Percentiles rank a stretch among this genome's conserved stretches.
Conservation (phyloP, 1,140 invertebrate genomes). For the Xylocopa sonorina region DNA sequence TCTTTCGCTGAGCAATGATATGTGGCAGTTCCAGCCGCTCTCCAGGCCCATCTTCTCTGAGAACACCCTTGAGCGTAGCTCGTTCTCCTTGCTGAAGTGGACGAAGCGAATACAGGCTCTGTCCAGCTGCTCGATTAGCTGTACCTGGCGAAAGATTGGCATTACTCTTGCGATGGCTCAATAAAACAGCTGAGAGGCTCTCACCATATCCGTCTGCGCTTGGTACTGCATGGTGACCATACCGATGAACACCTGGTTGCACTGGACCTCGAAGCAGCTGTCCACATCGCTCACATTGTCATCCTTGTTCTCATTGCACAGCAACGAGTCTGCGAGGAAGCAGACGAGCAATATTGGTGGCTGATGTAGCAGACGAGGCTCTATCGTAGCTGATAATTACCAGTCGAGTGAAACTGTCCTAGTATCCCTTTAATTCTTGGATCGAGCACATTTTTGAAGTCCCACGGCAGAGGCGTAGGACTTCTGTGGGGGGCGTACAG, state of each 20-base stretch:
- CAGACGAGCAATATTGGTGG: too few relatives aligned
- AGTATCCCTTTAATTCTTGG: slow-evolving; percentile 80
- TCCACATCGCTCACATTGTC: slow-evolving; percentile 90
- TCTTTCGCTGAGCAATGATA: slow-evolving; percentile 92
- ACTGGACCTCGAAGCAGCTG: slow-evolving; percentile 93
- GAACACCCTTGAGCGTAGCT: slow-evolving; percentile 96
- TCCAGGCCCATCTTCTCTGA: slow-evolving; percentile 99
- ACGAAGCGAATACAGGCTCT: slow-evolving; percentile 98
- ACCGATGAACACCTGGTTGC: slow-evolving; percentile 98
- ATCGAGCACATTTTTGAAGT: slow-evolving; percentile 83
- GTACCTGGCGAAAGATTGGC: slow-evolving; percentile 84
- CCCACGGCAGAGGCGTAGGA: slow-evolving; percentile 84
- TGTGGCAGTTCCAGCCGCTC: slow-evolving; percentile 99
- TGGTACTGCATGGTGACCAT: slow-evolving; percentile 99
- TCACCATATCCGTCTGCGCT: slow-evolving; percentile 94
- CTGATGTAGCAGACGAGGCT: too few relatives aligned
- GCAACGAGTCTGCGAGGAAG: slow-evolving; percentile 92
- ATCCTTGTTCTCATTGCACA: slow-evolving; percentile 88
- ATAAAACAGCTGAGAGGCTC: too few relatives aligned
- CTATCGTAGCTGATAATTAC: too few relatives aligned
- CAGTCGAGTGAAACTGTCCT: slow-evolving; percentile 87
- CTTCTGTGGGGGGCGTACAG: slow-evolving; percentile 84
- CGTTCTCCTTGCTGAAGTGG: slow-evolving; percentile 99
- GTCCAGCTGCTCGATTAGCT: slow-evolving; percentile 96
- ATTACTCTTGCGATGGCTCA: too few relatives aligned